These are phyloP conservation scores for Chlamydotis undulata DNA, from an alignment of 2,113 vertebrate genomes.

Conservation along the genomic window DNA sequence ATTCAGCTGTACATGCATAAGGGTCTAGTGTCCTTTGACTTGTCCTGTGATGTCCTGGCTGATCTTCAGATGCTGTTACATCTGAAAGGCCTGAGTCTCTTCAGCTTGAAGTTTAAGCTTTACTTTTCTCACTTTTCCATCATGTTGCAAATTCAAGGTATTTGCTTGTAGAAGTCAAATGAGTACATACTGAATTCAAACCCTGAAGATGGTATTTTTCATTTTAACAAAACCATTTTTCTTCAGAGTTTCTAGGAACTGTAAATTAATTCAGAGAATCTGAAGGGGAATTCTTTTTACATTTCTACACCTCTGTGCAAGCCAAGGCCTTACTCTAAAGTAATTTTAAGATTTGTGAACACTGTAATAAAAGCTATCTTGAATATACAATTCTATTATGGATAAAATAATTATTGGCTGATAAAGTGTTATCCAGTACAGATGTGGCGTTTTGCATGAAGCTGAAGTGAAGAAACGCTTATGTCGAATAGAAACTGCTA, in stretches of 20 bases:
- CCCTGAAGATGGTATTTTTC: background rate
- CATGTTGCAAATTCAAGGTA: background rate
- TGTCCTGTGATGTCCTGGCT: background rate
- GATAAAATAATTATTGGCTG: background rate
- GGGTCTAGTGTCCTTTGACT: background rate
- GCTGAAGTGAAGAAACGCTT: background rate
- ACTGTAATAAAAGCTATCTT: background rate
- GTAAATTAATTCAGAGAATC: conserved; percentile 14
- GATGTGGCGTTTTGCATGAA: background rate
- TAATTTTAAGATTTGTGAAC: conserved; percentile 1
- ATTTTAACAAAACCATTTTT: conserved; percentile 1
- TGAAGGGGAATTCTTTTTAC: background rate
- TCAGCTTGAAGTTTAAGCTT: background rate
- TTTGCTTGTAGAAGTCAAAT: background rate
- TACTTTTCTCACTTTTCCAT: background rate
- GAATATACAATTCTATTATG: background rate
- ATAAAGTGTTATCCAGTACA: background rate
- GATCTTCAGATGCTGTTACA: background rate
- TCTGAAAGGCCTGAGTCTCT: background rate
- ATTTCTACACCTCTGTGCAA: background rate
- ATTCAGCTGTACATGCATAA: background rate
- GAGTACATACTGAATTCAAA: background rate
- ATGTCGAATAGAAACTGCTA: background rate
- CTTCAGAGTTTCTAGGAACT: background rate
- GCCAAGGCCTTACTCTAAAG: background rate